Base-by-base conservation (phyloP, 1,140 invertebrate genomes). In the Ylistrum balloti region DNA sequence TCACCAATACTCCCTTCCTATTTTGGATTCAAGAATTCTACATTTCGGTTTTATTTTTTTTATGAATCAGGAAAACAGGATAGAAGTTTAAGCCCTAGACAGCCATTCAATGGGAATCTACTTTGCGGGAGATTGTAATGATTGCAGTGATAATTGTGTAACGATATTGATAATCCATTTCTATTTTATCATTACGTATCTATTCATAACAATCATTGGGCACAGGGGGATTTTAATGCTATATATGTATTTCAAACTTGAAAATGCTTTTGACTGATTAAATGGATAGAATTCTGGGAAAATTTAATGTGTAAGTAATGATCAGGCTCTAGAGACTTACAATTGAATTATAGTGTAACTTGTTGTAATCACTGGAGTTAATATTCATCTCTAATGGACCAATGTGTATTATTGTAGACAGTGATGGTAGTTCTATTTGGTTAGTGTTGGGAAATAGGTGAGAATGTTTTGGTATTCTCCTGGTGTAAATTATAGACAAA, bases 211-310 rank as follows among this genome's bases (percentile, higher is more conserved):
- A n/a, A 28, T 74, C n/a, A 74, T 28, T 3, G 22, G 56, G 0
- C 56, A 9, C 56, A 28, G 11, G 22, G 56, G 56, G n/a, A 74
- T 74, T 74, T 74, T 74, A 74, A 74, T 11, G 1, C 56, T 74
- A 28, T 74, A 74, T 74, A 74, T 74, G 56, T 74, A 74, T 74
- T 74, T 74, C 56, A 74, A 74, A 74, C 56, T 74, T 74, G 56
- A 28, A 74, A 74, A 74, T 74, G 56, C 56, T 74, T 74, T 74
- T 74, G 20, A n/a, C 56, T 74, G 56, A 74, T 74, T 74, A 74
- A 74, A 74, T 74, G 56, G 56, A 74, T 74, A 74, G 11, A 74
- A 74, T 74, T 74, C 56, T 74, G 22, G 10, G 5, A 11, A 74
- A 74, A 5, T 74, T 74, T 74, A 74, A 74, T 74, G 56, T n/a